Base-by-base conservation (phyloP, 2,113 vertebrate genomes). In the Pygathrix nemaeus region DNA sequence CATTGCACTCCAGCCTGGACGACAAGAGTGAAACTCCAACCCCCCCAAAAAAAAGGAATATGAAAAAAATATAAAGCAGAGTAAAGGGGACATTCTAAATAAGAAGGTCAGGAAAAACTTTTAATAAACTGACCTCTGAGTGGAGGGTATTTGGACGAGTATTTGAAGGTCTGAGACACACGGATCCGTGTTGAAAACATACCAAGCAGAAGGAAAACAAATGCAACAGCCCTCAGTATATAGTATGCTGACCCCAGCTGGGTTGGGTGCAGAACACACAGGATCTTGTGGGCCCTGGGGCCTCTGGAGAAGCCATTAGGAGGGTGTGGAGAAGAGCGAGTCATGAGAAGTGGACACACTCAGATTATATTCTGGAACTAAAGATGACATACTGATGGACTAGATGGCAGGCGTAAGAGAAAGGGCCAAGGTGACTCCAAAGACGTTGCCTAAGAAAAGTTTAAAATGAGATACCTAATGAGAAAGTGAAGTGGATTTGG, bases 241-340 rank as follows among this genome's bases (percentile, higher is more conserved):
- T 27, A 61, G 2, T 7, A 4, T 35, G 25, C 35, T 27, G 48
- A 21, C 38, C 40, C 21, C 20, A 13, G 45, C 14, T 0, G 0
- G 6, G 18, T 3, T 6, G 9, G 20, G 25, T 2, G 5, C 43
- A 50, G 45, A 45, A 14, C 20, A 55, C 9, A 23, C 0, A 35
- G 25, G 43, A 38, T 57, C 30, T 10, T 17, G 38, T 4, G 23
- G 45, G 45, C 2, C 40, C 57, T 3, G 14, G 7, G 43, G 35
- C 9, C 10, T 40, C 70, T 27, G 13, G 7, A 30, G 45, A 68
- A 68, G 6, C 23, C 12, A 8, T 8, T 4, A 23, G 30, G 5
- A 52, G 13, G 16, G 17, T 16, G 0, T 81, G 64, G n/a, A 86
- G 30, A 27, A 35, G 6, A 40, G 13, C 4, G 1, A 8, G n/a